Evolutionary conservation across 2,797 vertebrate species (phyloP).

Genomic region (Alcedo atthis): DNA sequence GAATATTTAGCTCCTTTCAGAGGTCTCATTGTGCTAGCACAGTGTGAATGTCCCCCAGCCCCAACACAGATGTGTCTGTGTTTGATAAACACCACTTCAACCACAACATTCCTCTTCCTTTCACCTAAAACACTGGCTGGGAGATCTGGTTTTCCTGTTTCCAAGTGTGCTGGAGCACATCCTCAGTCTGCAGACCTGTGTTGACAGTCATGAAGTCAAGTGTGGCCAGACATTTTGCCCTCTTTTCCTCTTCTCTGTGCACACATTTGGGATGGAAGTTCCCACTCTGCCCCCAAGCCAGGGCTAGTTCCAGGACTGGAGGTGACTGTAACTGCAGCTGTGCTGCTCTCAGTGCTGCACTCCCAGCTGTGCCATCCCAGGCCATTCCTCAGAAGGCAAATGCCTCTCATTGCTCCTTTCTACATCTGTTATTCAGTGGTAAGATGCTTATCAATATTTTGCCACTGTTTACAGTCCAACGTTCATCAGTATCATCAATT

Average conservation of each 20-base stretch:
- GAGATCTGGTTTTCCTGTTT: neutral
- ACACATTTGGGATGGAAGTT: neutral
- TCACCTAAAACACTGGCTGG: neutral
- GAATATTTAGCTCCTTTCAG: slow-evolving; percentile 20
- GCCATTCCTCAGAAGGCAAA: neutral
- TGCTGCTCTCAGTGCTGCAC: neutral
- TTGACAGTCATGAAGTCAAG: neutral
- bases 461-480: neutral
- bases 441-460: neutral
- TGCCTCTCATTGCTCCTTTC: neutral
- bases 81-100: neutral
- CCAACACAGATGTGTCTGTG: neutral
- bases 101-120: neutral
- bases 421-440: neutral
- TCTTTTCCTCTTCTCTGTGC: neutral
- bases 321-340: neutral
- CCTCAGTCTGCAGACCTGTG: neutral
- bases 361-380: neutral
- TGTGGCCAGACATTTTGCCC: neutral
- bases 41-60: neutral
- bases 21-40: neutral
- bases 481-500: neutral
- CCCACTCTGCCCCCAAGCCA: neutral
- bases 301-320: neutral
- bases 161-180: slow-evolving; percentile 19